Evolutionary conservation across 2,888 invertebrate species (phyloP), one percentile per base, ranked within the genome.

Genomic region (Encarsia formosa): DNA sequence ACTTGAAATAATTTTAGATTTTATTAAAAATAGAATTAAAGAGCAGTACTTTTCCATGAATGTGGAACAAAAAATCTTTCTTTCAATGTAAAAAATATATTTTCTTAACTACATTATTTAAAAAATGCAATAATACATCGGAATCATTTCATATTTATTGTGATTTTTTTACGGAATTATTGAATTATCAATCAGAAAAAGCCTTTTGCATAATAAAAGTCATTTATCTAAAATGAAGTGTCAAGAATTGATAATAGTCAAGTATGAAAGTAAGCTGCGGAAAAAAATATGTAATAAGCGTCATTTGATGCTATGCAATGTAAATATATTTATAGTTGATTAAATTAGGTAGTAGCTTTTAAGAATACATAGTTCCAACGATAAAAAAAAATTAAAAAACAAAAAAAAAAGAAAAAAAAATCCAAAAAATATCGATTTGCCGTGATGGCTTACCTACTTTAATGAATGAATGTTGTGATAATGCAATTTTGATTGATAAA

Each of bases 261-360:
- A 6, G 26, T 18, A 20, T 19, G 5, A 18, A 19, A 18, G 15
- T 5, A 35, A 8, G 3, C 11, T 16, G 34, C 34, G 20, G 35
- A 24, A 13, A 9, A 44, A 48, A 54, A 34, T 37, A 31, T 51
- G 38, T 48, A 48, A 43, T 16, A 31, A 40, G 47, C 47, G 44
- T 53, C 40, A 15, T 29, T 38, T 11, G 41, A 24, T 42, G 50
- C 48, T 41, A 32, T 38, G 56, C 56, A 53, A 53, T 57, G 57
- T 57, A 57, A 57, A 57, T 57, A 57, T 57, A 52, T 54, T 45
- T 15, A 48, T 56, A 56, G 53, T 56, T 41, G 22, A 53, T 56
- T 51, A 52, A 47, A 29, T 34, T 51, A 53, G 47, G 43, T 38
- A 53, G 45, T 56, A 56, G 37, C 9, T 38, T 9, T 8, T 38